Percentiles rank a stretch among this genome's conserved stretches.
phyloP scores from a whole-genome alignment of 92 coral and sea anemone species.

The Epizoanthus illoricatus region DNA sequence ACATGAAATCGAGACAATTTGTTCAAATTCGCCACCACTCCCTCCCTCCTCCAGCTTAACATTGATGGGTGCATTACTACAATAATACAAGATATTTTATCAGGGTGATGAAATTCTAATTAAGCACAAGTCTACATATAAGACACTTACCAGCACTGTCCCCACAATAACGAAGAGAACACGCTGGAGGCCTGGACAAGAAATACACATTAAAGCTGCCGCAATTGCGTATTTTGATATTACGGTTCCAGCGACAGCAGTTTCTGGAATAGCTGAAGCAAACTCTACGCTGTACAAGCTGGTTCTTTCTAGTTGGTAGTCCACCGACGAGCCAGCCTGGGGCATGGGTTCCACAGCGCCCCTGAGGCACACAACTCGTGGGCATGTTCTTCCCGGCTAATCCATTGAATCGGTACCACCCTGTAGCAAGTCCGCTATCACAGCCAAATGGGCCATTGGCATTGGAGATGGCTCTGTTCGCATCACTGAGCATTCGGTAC shows the following conservation, averaged over 20 bases:
- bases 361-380: slow-evolving; percentile 7
- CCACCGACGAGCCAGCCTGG: slow-evolving; percentile 43
- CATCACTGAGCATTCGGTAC: no score
- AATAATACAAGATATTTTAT: no score
- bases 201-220: slow-evolving; percentile 21
- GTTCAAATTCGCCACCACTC: no score
- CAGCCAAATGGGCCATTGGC: background rate
- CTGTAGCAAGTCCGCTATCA: background rate
- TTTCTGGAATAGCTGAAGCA: slow-evolving; percentile 22
- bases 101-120: no score
- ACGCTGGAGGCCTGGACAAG: background rate
- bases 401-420: background rate
- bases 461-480: no score
- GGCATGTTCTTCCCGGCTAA: slow-evolving; percentile 46
- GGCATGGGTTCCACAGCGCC: slow-evolving; percentile 32
- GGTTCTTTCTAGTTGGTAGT: slow-evolving; percentile 29
- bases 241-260: slow-evolving; percentile 28
- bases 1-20: no score
- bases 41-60: no score
- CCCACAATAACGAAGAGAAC: slow-evolving; percentile 20
- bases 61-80: no score
- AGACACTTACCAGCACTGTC: no score
- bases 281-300: slow-evolving; percentile 6
- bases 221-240: slow-evolving; percentile 30
- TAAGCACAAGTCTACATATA: no score